Base-by-base conservation (phyloP, 2,888 invertebrate species). In the Vanessa cardui region DNA sequence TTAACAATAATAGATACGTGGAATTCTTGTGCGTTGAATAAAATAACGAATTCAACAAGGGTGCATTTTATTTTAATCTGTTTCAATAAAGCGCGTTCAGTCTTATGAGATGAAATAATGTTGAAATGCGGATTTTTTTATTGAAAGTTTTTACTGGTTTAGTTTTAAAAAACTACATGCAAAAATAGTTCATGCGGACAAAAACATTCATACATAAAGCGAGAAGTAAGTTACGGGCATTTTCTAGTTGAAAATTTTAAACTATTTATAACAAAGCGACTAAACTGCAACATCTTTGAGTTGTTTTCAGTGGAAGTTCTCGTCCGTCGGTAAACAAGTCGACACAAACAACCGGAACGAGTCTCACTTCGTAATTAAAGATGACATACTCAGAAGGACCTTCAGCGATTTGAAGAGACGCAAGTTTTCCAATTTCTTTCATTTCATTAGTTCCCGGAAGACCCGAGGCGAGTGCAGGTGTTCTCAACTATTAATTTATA, bases 401-500 rank as follows among this genome's bases (percentile, higher is more conserved):
- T 58, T 59, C 63, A 62, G 58, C 58, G 58, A 64, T 64, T 62
- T 56, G 39, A 47, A 47, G 39, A 49, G 49, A 31, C 31, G 46
- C 16, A 63, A 63, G 68, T 64, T 68, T 70, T 72, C 50, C 54
- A 66, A 59, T 67, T 66, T 33, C 47, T 52, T 64, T 67, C 62
- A 56, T 60, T 64, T 39, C 64, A 62, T 70, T 65, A 60, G 62
- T 61, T 49, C 47, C 50, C 33, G 60, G 61, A 52, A 61, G 60
- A 18, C 12, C 9, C 39, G 21, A 54, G 54, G 45, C 61, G 66
- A 72, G 67, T 70, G 71, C 72, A 71, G 72, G 70, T 74, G 73
- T 73, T 61, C 64, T 64, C 64, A 62, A 62, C 74, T 71, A 73
- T 76, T 77, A 73, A 75, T 75, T 72, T 73, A 73, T 71, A 73